phyloP scores from a whole-genome alignment of 1,140 invertebrate genomes.

The Drosophila kohkoa region DNA sequence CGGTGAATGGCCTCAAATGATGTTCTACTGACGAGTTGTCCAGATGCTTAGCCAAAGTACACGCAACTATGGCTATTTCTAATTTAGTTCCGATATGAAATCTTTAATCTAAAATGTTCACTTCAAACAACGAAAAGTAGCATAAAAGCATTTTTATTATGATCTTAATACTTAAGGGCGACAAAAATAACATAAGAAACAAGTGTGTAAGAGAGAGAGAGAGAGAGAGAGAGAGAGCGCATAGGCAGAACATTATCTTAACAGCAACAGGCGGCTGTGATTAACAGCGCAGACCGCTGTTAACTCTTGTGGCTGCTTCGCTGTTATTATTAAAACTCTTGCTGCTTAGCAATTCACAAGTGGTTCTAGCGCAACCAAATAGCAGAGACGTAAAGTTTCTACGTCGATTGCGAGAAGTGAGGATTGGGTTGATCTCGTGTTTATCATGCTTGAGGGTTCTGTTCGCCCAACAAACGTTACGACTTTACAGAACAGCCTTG shows the following conservation, averaged over 20 bases:
- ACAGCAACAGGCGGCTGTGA: not conserved
- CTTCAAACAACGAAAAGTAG: not conserved
- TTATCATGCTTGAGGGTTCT: slow-evolving; percentile 62
- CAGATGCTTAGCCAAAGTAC: not conserved
- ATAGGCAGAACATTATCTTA: slow-evolving; percentile 1
- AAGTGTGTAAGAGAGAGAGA: not conserved
- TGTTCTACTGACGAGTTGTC: not conserved
- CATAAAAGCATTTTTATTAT: slow-evolving; percentile 29
- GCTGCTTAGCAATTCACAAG: slow-evolving; percentile 54
- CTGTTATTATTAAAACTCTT: not conserved
- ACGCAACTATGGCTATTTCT: not conserved
- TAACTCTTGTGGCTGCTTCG: slow-evolving; percentile 6
- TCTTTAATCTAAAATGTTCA: not conserved
- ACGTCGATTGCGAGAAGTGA: slow-evolving; percentile 39
- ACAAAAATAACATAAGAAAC: slow-evolving; percentile 13
- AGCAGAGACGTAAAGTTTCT: not conserved
- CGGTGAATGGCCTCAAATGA: slow-evolving; percentile 31
- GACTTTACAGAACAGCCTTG: slow-evolving; percentile 72
- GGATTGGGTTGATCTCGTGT: slow-evolving; percentile 69
- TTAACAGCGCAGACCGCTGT: slow-evolving; percentile 13
- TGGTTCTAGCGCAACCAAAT: slow-evolving; percentile 25
- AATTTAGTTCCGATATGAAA: not conserved
- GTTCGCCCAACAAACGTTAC: slow-evolving; percentile 78
- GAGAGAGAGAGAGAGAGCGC: not conserved
- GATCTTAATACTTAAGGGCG: slow-evolving; percentile 19